Conservation (phyloP, 2,888 invertebrate species). For the Dryadula phaetusa region DNA sequence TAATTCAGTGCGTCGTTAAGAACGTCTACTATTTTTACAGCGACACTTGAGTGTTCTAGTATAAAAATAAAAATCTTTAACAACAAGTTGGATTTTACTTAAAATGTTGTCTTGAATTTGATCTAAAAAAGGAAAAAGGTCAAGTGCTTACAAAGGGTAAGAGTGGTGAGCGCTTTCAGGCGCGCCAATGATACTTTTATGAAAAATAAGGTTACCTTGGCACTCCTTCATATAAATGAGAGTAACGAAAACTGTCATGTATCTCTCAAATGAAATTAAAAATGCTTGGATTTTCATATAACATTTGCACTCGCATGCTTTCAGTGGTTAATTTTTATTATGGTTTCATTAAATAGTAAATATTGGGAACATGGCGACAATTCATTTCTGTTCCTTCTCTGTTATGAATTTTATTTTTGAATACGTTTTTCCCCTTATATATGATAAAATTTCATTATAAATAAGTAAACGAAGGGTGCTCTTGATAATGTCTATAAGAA, state of each 20-base stretch:
- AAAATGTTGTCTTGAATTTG: slow-evolving; percentile 17
- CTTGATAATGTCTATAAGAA: too few relatives aligned
- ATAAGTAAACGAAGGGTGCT: too few relatives aligned
- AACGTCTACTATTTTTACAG: not conserved
- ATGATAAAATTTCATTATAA: too few relatives aligned
- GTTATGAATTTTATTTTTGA: not conserved
- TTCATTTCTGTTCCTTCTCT: not conserved
- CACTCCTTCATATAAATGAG: slow-evolving; percentile 13
- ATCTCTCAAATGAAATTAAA: not conserved
- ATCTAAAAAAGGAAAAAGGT: slow-evolving; percentile 25
- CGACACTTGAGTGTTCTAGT: not conserved
- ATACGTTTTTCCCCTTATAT: too few relatives aligned
- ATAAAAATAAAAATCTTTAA: slow-evolving; percentile 2
- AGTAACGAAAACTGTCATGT: not conserved
- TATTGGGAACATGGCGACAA: too few relatives aligned
- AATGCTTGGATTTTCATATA: not conserved
- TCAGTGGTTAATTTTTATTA: not conserved
- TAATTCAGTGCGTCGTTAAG: not conserved
- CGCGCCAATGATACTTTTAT: slow-evolving; percentile 20
- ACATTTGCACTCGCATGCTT: not conserved
- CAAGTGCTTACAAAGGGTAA: slow-evolving; percentile 25
- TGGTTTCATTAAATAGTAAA: too few relatives aligned
- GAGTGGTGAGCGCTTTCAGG: slow-evolving; percentile 21
- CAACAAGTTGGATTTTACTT: slow-evolving; percentile 6
- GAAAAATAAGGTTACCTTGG: slow-evolving; percentile 14